Percentiles rank a stretch among this genome's conserved stretches.
Conservation (phyloP, 2,113 vertebrate species). For the Dryoscopus gambensis region DNA sequence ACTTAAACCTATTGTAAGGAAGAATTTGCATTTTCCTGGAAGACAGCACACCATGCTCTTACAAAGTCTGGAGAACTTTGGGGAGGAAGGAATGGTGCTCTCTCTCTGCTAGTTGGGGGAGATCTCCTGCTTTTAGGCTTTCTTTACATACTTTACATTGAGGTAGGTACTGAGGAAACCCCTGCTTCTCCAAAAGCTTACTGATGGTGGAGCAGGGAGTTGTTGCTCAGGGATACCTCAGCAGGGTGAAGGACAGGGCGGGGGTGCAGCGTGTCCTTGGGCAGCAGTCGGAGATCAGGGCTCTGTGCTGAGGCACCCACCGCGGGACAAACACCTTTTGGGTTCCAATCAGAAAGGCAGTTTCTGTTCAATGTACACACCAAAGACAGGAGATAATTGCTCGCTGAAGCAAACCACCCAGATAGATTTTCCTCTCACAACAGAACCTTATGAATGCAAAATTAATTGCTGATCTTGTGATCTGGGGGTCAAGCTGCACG, state of each 20-base stretch:
- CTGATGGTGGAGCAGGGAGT: not conserved
- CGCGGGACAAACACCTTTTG: not conserved
- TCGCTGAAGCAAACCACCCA: not conserved
- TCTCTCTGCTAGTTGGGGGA: not conserved
- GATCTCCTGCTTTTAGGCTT: not conserved
- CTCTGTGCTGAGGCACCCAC: not conserved
- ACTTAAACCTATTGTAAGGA: not conserved
- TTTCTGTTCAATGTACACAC: not conserved
- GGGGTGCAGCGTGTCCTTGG: not conserved
- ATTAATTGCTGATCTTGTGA: conserved; percentile 28
- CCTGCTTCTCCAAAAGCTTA: not conserved
- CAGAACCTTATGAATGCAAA: not conserved
- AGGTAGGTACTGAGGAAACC: not conserved
- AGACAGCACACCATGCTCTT: not conserved
- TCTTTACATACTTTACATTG: not conserved
- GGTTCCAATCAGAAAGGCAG: not conserved
- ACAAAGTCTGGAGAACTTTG: not conserved
- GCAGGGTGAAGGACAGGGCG: not conserved
- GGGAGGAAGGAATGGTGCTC: not conserved
- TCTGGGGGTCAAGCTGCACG: not conserved
- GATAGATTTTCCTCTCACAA: not conserved
- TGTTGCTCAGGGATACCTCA: rapidly evolving
- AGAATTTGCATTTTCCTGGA: not conserved
- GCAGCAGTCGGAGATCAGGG: not conserved
- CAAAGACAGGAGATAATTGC: not conserved